Evolutionary conservation across 2,797 vertebrate genomes (phyloP).

Genomic region (Sebastes itinus): DNA sequence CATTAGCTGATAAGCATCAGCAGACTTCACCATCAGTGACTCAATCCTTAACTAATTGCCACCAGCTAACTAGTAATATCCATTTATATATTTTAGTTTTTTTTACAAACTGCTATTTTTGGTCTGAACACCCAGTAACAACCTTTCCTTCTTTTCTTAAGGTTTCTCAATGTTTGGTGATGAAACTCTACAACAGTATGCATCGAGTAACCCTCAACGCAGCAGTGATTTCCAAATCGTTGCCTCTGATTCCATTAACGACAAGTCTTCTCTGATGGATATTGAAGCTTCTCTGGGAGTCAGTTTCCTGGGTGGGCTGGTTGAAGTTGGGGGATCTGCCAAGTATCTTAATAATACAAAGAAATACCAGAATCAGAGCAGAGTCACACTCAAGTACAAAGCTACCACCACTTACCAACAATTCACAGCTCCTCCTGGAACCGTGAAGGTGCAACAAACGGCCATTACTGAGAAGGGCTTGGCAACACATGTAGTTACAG

Average conservation of each 20-base stretch:
- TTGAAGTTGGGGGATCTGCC: neutral
- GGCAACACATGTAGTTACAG: neutral
- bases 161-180: neutral
- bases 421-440: neutral
- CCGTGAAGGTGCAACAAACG: neutral
- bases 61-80: neutral
- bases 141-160: neutral
- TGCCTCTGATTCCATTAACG: neutral
- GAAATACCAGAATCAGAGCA: neutral
- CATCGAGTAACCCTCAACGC: neutral
- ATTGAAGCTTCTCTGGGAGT: neutral
- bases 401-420: neutral
- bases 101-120: accelerated
- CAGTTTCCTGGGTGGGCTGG: neutral
- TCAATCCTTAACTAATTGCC: neutral
- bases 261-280: neutral
- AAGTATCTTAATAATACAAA: neutral
- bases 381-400: neutral
- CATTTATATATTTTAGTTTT: too few species aligned
- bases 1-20: too few species aligned
- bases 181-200: neutral
- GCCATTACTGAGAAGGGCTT: neutral
- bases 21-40: too few species aligned
- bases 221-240: neutral
- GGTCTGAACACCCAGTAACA: neutral